Conservation (phyloP, 2,797 vertebrate genomes). For the Sphenopsis melanotis region DNA sequence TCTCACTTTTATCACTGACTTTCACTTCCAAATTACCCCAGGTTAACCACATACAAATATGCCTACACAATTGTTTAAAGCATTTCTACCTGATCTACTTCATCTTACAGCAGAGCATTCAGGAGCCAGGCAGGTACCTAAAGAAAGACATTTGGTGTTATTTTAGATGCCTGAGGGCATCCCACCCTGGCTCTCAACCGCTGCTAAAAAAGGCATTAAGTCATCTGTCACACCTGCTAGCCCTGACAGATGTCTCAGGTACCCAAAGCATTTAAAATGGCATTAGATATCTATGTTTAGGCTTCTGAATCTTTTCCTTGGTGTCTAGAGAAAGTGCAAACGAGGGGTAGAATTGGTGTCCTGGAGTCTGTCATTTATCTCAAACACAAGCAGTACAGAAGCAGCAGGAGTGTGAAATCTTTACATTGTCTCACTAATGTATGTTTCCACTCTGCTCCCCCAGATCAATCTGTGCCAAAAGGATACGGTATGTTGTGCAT, state of each 20-base stretch:
- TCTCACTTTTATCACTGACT: neutral
- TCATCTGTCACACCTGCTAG: conserved; percentile 43
- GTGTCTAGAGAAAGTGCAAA: conserved; percentile 5
- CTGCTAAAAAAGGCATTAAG: conserved; percentile 27
- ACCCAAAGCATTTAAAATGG: conserved; percentile 2
- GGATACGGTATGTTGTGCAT: neutral
- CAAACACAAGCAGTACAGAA: neutral
- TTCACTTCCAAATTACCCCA: neutral
- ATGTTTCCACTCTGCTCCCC: neutral
- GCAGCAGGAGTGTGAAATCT: conserved; percentile 10
- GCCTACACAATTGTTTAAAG: neutral
- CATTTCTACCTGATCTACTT: neutral
- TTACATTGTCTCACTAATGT: conserved; percentile 26
- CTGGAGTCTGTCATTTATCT: conserved; percentile 2
- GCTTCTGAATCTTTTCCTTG: neutral
- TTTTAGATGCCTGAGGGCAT: neutral
- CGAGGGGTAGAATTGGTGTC: neutral
- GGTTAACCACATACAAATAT: neutral
- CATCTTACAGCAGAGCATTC: neutral
- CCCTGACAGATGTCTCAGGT: conserved; percentile 41
- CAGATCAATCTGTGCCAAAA: neutral
- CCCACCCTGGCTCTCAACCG: neutral
- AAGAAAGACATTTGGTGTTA: neutral
- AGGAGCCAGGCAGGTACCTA: neutral
- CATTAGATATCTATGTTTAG: conserved; percentile 21